A percentile compares a stretch with the other conserved stretches of the same genome.
Evolutionary conservation across 2,113 vertebrate genomes (phyloP).

Genomic region (Ranitomeya imitator): DNA sequence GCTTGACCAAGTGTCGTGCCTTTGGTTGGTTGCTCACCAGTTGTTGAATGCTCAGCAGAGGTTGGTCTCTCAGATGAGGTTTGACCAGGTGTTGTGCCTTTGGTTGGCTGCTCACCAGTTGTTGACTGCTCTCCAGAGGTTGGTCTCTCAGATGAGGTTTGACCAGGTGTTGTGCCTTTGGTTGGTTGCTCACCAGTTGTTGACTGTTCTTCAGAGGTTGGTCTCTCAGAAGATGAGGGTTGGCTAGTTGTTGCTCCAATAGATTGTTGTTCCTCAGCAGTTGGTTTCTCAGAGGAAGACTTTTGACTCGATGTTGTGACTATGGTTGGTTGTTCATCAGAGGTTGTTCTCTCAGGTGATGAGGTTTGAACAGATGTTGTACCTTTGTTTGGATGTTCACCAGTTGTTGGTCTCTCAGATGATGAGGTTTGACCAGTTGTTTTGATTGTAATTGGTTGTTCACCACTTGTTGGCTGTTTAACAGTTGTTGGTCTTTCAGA

Average conservation of each 20-base stretch:
- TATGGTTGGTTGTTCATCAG: not conserved
- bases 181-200: not conserved
- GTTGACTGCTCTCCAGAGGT: not conserved
- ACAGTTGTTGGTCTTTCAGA: not conserved
- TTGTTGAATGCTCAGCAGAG: not conserved
- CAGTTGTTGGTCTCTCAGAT: not conserved
- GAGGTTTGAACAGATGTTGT: not conserved
- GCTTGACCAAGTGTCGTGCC: not conserved
- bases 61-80: not conserved
- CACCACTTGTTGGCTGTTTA: too few relatives aligned
- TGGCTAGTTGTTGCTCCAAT: too few relatives aligned
- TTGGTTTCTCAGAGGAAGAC: too few relatives aligned
- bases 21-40: not conserved
- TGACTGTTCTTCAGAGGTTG: too few relatives aligned
- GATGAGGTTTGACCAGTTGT: too few relatives aligned
- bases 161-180: not conserved
- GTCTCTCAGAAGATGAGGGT: too few relatives aligned
- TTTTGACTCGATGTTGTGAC: too few relatives aligned
- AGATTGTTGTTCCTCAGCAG: too few relatives aligned
- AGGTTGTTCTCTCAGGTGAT: slow-evolving; percentile 19
- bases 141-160: not conserved
- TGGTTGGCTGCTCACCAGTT: not conserved
- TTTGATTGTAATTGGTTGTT: too few relatives aligned
- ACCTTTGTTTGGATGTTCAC: too few relatives aligned
- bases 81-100: not conserved